Evolutionary conservation across 2,797 vertebrate species (phyloP).

Genomic region (Enteromius viviparus): DNA sequence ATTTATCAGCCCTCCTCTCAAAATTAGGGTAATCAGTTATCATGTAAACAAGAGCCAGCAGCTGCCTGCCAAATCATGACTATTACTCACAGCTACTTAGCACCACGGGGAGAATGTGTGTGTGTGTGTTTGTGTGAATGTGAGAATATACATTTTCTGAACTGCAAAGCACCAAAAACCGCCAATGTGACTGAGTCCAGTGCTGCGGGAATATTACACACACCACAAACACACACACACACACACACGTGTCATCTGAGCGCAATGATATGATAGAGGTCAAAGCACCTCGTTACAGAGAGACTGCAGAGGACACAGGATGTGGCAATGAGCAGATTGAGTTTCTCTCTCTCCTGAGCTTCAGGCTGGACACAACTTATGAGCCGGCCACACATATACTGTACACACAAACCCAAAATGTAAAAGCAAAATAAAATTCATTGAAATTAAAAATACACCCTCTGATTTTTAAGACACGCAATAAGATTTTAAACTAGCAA

Average conservation of each 20-base stretch:
- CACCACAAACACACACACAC: constrained; percentile 43
- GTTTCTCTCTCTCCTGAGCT: constrained; percentile 75
- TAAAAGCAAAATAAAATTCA: not conserved
- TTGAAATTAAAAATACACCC: not conserved
- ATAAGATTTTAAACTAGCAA: not conserved
- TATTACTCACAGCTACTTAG: constrained; percentile 88
- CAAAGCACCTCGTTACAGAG: constrained; percentile 76
- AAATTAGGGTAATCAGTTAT: constrained; percentile 93
- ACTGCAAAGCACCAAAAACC: constrained; percentile 42
- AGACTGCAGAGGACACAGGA: constrained; percentile 72
- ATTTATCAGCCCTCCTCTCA: constrained; percentile 83
- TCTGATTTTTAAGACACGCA: not conserved
- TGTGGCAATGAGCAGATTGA: constrained; percentile 74
- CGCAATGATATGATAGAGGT: constrained; percentile 76
- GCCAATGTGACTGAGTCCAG: constrained; percentile 30
- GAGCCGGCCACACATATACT: constrained; percentile 27
- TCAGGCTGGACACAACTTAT: constrained; percentile 58
- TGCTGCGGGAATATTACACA: constrained; percentile 35
- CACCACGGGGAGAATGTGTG: constrained; percentile 56
- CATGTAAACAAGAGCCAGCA: constrained; percentile 89
- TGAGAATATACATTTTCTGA: constrained; percentile 66
- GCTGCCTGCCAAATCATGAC: constrained; percentile 84
- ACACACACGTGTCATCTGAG: constrained; percentile 57
- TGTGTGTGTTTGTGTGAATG: constrained; percentile 35
- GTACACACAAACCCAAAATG: constrained; percentile 29